Evolutionary conservation across 2,888 invertebrate species (phyloP), one percentile per base, ranked within the genome.

Genomic region (Oligia fasciuncula): DNA sequence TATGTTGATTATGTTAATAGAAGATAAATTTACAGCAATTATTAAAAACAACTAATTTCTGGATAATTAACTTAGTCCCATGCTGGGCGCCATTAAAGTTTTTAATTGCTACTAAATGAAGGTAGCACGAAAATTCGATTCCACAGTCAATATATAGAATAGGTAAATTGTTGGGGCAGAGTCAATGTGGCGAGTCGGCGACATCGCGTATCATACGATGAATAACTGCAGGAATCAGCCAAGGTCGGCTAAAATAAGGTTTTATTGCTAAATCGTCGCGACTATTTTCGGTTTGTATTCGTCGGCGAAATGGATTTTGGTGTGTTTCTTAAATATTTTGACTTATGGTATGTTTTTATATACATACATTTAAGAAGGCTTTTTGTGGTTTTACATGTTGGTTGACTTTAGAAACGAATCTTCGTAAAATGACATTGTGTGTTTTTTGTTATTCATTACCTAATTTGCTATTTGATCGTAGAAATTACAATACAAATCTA

Each of bases 181-280:
- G 76, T 81, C 79, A 83, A 81, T 85, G 88, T 86, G 84, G 89
- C 88, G 85, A 90, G 88, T 79, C 92, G 88, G 94, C 92, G 94
- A 94, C 91, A 91, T 94, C 94, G 94, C 94, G 91, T 90, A 91
- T 91, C 91, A 91, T 79, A 89, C 92, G 87, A 89, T 91, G 91
- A 93, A 91, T 92, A 91, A 91, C 91, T 91, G 92, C 92, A 92
- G 91, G 88, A 89, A 86, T 88, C 77, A 89, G 81, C 89, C 93
- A 94, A 94, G 94, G 94, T 80, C 91, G 89, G 86, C 92, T 93
- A 92, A 92, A 93, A 93, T 92, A 91, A 92, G 91, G 85, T 88
- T 91, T 90, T 91, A 90, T 90, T 83, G 88, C 89, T 90, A 91
- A 89, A 90, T 90, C 82, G 87, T 89, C 88, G 87, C 84, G 84